Conservation (phyloP, 2,888 invertebrate species). For the Ceriagrion tenellum region DNA sequence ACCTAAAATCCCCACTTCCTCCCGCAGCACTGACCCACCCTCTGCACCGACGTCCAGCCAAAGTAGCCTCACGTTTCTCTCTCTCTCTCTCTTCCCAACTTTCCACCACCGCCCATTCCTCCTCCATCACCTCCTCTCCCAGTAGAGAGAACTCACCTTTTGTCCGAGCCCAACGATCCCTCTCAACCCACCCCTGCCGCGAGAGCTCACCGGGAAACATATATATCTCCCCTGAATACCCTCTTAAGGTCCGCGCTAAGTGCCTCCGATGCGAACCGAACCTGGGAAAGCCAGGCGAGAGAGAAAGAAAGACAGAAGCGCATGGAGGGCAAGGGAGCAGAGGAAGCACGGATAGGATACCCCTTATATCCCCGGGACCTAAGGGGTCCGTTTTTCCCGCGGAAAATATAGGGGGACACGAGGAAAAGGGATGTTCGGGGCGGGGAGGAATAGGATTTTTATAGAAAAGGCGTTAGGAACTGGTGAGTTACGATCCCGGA, state of each 20-base stretch:
- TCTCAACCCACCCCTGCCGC: background rate
- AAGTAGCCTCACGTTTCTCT: background rate
- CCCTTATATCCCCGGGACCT: background rate
- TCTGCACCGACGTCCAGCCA: background rate
- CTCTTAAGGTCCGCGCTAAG: slow-evolving; percentile 61
- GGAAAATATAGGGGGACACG: slow-evolving; percentile 29
- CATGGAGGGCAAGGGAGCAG: background rate
- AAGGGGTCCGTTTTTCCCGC: background rate
- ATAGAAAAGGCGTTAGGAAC: slow-evolving; percentile 21
- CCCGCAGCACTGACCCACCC: background rate
- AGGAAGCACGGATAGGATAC: background rate
- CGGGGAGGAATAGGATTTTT: background rate
- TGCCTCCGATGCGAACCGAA: slow-evolving; percentile 41
- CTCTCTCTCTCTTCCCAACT: background rate
- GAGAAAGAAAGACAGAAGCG: background rate
- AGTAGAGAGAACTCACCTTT: slow-evolving; percentile 8
- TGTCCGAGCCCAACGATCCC: slow-evolving; percentile 1
- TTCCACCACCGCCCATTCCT: background rate
- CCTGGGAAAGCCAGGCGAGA: slow-evolving; percentile 30
- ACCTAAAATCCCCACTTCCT: background rate
- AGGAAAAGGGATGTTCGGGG: background rate
- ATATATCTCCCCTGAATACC: slow-evolving; percentile 47
- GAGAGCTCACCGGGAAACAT: slow-evolving; percentile 33
- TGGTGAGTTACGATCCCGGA: slow-evolving; percentile 59
- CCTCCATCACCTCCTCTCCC: background rate